These are phyloP conservation scores for Dryoscopus gambensis DNA, from an alignment of 2,113 vertebrate genomes.

Conservation along the genomic window DNA sequence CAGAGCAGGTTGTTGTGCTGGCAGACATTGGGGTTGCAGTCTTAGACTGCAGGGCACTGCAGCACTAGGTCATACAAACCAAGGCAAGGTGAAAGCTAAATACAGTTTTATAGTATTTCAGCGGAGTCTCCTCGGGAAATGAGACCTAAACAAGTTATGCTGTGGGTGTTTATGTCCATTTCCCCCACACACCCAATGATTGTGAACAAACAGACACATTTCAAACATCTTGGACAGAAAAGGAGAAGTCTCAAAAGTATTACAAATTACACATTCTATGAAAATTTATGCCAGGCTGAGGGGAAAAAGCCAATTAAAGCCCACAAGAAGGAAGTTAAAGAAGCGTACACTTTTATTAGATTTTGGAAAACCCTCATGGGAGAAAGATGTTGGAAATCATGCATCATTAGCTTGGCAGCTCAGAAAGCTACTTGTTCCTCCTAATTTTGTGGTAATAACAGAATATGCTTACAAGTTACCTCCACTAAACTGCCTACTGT, in stretches of 20 bases:
- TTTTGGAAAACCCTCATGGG: constrained; percentile 29
- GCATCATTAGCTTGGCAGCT: constrained; percentile 28
- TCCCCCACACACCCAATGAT: neutral
- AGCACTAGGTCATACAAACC: neutral
- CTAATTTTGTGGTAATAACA: constrained; percentile 28
- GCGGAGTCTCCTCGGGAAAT: neutral
- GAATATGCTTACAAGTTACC: neutral
- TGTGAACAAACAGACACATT: neutral
- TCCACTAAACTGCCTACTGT: neutral
- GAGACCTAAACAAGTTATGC: neutral
- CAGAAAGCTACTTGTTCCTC: constrained; percentile 15
- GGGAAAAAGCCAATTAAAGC: constrained; percentile 33
- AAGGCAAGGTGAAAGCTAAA: neutral
- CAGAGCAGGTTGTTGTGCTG: neutral
- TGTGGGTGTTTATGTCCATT: neutral
- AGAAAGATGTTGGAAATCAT: neutral
- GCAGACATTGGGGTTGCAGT: neutral
- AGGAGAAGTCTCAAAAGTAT: constrained; percentile 6
- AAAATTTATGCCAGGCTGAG: neutral
- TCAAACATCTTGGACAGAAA: neutral
- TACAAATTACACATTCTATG: neutral
- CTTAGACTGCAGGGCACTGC: neutral
- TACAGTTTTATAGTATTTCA: neutral
- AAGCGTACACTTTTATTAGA: neutral
- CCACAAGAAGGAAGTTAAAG: constrained; percentile 16